These are phyloP conservation scores for Scaptomyza reducta DNA, from an alignment of 2,888 invertebrate genomes.

Conservation along the genomic window DNA sequence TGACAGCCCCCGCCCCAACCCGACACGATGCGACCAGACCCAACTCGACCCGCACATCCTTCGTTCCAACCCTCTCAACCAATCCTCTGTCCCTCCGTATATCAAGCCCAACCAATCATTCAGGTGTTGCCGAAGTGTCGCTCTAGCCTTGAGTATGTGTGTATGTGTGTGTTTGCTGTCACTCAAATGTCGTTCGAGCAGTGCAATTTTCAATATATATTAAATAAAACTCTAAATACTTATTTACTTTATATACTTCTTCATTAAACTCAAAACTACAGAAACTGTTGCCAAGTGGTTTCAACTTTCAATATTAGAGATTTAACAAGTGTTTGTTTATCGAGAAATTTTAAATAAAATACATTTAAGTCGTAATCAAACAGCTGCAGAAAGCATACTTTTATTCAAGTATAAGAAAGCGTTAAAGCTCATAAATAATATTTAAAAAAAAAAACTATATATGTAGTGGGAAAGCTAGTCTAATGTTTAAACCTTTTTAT, in stretches of 20 bases:
- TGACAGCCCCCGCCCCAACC: constrained; percentile 15
- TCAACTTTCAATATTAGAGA: not conserved
- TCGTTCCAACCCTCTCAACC: not conserved
- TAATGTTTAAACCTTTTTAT: no score
- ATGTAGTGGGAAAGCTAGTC: no score
- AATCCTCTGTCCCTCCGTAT: no score
- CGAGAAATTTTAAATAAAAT: no score
- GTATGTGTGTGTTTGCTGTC: constrained; percentile 53
- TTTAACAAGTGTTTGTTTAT: not conserved
- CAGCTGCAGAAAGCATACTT: no score
- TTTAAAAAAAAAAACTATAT: no score
- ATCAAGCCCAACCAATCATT: constrained; percentile 47
- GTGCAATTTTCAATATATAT: constrained; percentile 39
- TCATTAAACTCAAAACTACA: constrained; percentile 26
- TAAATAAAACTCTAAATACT: not conserved
- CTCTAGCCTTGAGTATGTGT: constrained; percentile 31
- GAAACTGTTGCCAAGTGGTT: constrained; percentile 38
- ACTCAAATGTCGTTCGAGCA: constrained; percentile 62
- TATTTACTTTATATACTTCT: constrained; percentile 35
- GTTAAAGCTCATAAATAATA: no score
- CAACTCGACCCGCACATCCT: not conserved
- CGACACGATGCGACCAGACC: not conserved
- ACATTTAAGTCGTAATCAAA: no score
- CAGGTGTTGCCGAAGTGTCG: constrained; percentile 70
- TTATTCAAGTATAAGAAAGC: no score